Conservation (phyloP, 2,888 invertebrate genomes). For the Andrena haemorrhoa region DNA sequence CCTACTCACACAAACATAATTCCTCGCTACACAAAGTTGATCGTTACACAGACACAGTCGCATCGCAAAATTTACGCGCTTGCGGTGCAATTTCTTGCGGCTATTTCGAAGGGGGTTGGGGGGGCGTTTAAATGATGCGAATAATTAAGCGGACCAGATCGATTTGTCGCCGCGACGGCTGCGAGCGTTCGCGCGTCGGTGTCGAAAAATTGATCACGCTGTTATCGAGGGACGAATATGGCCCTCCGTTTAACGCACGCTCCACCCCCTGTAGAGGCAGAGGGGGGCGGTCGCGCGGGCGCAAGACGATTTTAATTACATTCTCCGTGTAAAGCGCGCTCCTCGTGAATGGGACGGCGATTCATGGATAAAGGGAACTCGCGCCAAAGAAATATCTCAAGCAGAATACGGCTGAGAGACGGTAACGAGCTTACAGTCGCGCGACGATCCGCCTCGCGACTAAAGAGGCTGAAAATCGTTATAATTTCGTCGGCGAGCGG, state of each 20-base stretch:
- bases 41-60: background rate
- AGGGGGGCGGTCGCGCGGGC: background rate
- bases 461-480: conserved; percentile 36
- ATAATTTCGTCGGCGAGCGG: conserved; percentile 34
- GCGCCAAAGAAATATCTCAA: conserved; percentile 39
- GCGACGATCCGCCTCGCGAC: conserved; percentile 27
- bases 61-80: background rate
- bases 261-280: background rate
- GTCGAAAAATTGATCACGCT: conserved; percentile 50
- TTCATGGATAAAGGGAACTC: conserved; percentile 24
- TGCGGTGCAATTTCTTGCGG: background rate
- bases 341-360: conserved; percentile 7
- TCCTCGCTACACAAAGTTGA: too few relatives aligned
- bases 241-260: background rate
- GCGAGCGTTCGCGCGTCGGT: conserved; percentile 14
- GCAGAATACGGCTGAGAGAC: conserved; percentile 7
- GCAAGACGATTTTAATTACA: conserved; percentile 48
- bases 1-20: too few relatives aligned
- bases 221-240: conserved; percentile 12
- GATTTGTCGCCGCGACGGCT: conserved; percentile 29
- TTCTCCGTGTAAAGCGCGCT: conserved; percentile 26
- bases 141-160: conserved; percentile 43
- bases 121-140: conserved; percentile 26
- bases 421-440: conserved; percentile 31
- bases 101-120: background rate